Evolutionary conservation across 2,888 invertebrate genomes (phyloP), one percentile per base, ranked within the genome.

Genomic region (Nineta flava): DNA sequence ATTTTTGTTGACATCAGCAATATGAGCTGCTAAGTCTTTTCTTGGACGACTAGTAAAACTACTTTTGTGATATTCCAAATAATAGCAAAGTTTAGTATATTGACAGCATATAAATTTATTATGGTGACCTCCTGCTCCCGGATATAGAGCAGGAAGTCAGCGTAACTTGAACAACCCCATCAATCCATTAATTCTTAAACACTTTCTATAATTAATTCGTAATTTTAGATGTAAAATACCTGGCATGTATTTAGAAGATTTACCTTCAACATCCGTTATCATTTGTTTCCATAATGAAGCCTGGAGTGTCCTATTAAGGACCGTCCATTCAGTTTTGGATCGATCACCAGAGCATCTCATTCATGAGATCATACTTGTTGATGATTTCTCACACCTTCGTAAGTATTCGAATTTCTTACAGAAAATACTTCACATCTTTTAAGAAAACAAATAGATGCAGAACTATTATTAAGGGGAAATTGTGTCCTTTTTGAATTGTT

Each of bases 241-340:
- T 1, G 79, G 75, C 10, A 74, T 79, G 43, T 85, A 85, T 63
- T 61, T 72, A 52, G 70, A 74, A 47, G 73, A 83, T 55, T 74
- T 94, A 49, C 92, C 93, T 1, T 74, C 82, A 50, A 94, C 94
- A 1, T 83, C 92, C 45, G 93, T 95, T 17, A 85, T 95, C 54
- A 87, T 95, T 60, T 94, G 94, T 66, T 95, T 95, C 72, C 97
- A 99, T 73, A 99, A 99, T 68, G 99, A 99, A 71, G 97, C 97
- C 1, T 97, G 97, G 96, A 92, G 94, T 0, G 95, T 96, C 12
- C 74, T 99, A 21, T 69, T 97, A 51, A 74, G 97, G 48, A 96
- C 97, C 0, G 94, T 97, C 1, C 95, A 96, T 69, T 94, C 93
- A 7, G 92, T 99, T 12, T 68, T 99, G 49, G 95, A 99, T 65